A percentile compares a stretch with the other conserved stretches of the same genome.
phyloP scores from a whole-genome alignment of 2,888 invertebrate species.

The Callinectes sapidus region DNA sequence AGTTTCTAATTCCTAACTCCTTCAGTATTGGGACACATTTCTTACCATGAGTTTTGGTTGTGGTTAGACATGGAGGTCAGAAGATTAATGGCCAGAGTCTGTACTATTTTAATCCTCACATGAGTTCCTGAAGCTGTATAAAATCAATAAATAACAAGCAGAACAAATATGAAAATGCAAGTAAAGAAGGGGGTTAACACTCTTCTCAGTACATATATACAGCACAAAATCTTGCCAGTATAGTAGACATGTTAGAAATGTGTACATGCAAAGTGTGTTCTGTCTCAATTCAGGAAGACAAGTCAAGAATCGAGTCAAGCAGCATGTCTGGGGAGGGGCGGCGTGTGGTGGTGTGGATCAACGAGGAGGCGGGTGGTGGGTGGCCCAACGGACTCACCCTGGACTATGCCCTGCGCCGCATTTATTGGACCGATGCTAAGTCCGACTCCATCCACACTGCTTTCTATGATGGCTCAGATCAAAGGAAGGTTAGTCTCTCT shows the following conservation, averaged over 20 bases:
- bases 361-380: constrained; percentile 80
- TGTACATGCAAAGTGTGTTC: neutral
- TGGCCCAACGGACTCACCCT: constrained; percentile 91
- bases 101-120: too few species aligned
- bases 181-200: too few species aligned
- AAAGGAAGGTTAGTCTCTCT: constrained; percentile 79
- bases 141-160: too few species aligned
- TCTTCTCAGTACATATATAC: too few species aligned
- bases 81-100: too few species aligned
- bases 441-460: constrained; percentile 91
- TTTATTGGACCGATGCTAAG: constrained; percentile 91
- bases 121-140: too few species aligned
- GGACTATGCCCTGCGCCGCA: constrained; percentile 84
- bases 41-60: too few species aligned
- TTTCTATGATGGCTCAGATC: constrained; percentile 86
- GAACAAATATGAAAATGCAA: too few species aligned
- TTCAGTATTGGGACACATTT: too few species aligned
- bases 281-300: constrained; percentile 75
- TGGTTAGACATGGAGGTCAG: too few species aligned
- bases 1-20: too few species aligned
- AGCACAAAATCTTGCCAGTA: neutral
- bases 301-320: constrained; percentile 88
- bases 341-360: constrained; percentile 80
- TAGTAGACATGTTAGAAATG: neutral
- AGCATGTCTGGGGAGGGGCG: constrained; percentile 86